These are phyloP conservation scores for Platyrinchus mystaceus DNA, from an alignment of 2,797 vertebrate genomes.

Conservation along the genomic window DNA sequence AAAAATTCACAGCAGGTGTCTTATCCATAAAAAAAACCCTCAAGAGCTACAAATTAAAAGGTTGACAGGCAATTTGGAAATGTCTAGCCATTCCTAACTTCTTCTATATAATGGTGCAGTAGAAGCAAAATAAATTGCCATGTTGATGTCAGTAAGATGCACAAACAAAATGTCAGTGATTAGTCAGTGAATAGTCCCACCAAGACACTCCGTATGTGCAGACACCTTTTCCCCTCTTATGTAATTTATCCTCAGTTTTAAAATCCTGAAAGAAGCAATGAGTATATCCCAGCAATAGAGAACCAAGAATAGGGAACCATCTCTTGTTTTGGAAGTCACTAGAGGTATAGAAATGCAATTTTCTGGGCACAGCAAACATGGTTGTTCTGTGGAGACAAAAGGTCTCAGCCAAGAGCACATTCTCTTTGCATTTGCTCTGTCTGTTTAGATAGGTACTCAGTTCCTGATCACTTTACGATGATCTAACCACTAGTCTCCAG, in stretches of 20 bases:
- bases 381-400: not conserved
- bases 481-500: not conserved
- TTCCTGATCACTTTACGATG: not conserved
- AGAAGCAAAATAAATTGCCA: not conserved
- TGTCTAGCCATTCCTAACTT: not conserved
- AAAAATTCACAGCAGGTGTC: not conserved
- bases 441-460: not conserved
- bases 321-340: not conserved
- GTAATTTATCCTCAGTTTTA: not conserved
- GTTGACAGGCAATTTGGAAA: not conserved
- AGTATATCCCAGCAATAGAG: not conserved
- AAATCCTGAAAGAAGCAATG: not conserved
- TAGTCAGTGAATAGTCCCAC: not conserved
- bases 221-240: not conserved
- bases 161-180: not conserved
- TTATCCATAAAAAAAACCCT: not conserved
- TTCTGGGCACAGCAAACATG: not conserved
- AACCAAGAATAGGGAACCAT: not conserved
- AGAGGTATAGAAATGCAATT: not conserved
- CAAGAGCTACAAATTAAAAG: conserved; percentile 1
- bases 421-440: not conserved
- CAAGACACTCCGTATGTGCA: not conserved
- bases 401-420: not conserved
- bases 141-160: not conserved
- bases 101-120: not conserved